phyloP scores from a whole-genome alignment of 2,888 invertebrate species.

The Leptopilina syphax region DNA sequence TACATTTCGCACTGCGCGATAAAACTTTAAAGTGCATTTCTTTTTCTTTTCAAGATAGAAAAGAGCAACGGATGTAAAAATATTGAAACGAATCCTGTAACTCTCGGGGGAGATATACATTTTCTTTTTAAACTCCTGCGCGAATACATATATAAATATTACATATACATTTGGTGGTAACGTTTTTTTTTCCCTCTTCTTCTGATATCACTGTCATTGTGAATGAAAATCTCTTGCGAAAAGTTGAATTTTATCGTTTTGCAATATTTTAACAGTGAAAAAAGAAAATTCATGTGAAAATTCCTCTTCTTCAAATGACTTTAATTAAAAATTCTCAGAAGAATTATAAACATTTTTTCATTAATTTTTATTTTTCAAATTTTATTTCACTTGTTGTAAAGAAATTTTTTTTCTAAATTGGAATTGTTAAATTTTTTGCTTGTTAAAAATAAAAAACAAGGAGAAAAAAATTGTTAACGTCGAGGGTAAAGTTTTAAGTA shows the following conservation, averaged over 20 bases:
- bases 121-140: neutral
- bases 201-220: conserved; percentile 1
- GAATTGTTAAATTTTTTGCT: too few species aligned
- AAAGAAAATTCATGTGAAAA: too few species aligned
- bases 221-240: neutral
- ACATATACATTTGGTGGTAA: neutral
- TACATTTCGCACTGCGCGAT: neutral
- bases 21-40: neutral
- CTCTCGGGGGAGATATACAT: neutral
- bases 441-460: too few species aligned
- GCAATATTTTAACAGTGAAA: neutral
- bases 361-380: too few species aligned
- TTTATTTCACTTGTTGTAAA: too few species aligned
- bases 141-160: neutral
- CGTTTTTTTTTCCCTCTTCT: neutral
- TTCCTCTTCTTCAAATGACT: too few species aligned
- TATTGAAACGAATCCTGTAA: conserved; percentile 4
- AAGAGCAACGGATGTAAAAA: conserved; percentile 1
- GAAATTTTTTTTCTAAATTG: too few species aligned
- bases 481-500: too few species aligned
- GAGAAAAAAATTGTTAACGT: too few species aligned
- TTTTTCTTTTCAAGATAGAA: neutral
- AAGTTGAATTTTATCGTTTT: conserved; percentile 4
- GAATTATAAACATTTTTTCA: too few species aligned
- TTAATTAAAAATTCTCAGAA: too few species aligned